Base-by-base conservation (phyloP, 2,113 vertebrate genomes). In the Lamprotornis superbus region DNA sequence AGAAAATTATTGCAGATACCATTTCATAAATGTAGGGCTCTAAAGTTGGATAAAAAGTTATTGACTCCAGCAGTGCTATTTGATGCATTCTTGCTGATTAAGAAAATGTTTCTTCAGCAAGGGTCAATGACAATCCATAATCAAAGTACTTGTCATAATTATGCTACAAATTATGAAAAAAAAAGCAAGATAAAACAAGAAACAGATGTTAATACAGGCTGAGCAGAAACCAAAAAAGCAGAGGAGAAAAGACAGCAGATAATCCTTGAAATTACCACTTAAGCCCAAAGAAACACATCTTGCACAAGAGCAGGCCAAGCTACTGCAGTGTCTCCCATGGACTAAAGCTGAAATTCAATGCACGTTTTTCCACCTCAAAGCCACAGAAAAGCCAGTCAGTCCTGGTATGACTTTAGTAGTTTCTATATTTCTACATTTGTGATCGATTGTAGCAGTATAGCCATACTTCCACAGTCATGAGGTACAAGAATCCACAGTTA, bases 121-220 rank as follows among this genome's bases (percentile, higher is more conserved):
- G 18, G 33, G 40, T 71, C 85, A 88, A 35, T 56, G 57, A 87
- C 61, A 89, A 93, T 64, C 27, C 33, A 88, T n/a, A 87, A 81
- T 60, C 89, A 97, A 94, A 95, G 37, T 35, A 83, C 71, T 40
- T 93, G 67, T 70, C 56, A 71, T 79, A 81, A 94, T 90, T 92
- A 69, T 33, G 37, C 40, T 59, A 94, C 8, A 75, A 8, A 75
- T 30, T 89, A 16, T 90, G 37, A 52, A 83, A 86, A 80, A 80
- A 47, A 88, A 88, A 44, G 27, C 33, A 52, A 47, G 35, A 78
- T 71, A 74, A 79, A 96, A 89, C 61, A 61, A 16, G 37, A 94
- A 73, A 59, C 18, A 83, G 28, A 83, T 77, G 25, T 63, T 53
- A 83, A 49, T 37, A 70, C 8, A 94, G 67, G 37, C 52, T 87